A percentile compares a stretch with the other conserved stretches of the same genome.
Conservation (phyloP, 2,888 invertebrate genomes). For the Drosophila barbarae region DNA sequence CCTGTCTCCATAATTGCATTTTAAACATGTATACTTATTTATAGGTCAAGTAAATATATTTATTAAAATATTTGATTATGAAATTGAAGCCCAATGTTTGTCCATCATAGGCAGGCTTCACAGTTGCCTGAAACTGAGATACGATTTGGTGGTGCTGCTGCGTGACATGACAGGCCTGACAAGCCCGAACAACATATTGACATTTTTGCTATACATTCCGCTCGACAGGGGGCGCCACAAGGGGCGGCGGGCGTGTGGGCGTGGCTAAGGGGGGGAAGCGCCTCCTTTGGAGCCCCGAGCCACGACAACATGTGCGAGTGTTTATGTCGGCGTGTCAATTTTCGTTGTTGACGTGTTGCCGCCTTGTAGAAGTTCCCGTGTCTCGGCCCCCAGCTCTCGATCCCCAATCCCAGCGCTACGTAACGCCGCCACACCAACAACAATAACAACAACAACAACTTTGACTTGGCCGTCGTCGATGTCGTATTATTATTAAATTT, state of each 20-base stretch:
- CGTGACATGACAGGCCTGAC: slow-evolving; percentile 73
- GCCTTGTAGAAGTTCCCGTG: slow-evolving; percentile 44
- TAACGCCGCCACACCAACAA: slow-evolving; percentile 29
- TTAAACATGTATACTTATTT: background rate
- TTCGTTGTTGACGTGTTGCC: slow-evolving; percentile 73
- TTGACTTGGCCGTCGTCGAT: slow-evolving; percentile 41
- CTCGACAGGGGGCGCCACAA: slow-evolving; percentile 57
- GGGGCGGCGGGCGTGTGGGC: slow-evolving; percentile 16
- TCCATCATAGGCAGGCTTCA: background rate
- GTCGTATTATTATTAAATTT: slow-evolving; percentile 76
- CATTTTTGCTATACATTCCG: slow-evolving; percentile 70
- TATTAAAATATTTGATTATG: too few species aligned
- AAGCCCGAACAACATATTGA: slow-evolving; percentile 73
- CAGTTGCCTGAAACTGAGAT: slow-evolving; percentile 61
- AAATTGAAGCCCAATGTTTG: background rate
- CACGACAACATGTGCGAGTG: slow-evolving; percentile 70
- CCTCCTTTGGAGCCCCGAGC: slow-evolving; percentile 27
- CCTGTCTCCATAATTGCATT: background rate
- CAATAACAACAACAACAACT: slow-evolving; percentile 23
- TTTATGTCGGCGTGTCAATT: slow-evolving; percentile 76
- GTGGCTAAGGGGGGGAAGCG: slow-evolving; percentile 5
- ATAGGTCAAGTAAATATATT: background rate
- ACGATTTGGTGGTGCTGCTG: slow-evolving; percentile 55
- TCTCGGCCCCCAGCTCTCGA: slow-evolving; percentile 9
- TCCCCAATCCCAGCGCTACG: slow-evolving; percentile 25